Evolutionary conservation across 2,888 invertebrate species (phyloP).

Genomic region (Rotaria magnacalcarata): DNA sequence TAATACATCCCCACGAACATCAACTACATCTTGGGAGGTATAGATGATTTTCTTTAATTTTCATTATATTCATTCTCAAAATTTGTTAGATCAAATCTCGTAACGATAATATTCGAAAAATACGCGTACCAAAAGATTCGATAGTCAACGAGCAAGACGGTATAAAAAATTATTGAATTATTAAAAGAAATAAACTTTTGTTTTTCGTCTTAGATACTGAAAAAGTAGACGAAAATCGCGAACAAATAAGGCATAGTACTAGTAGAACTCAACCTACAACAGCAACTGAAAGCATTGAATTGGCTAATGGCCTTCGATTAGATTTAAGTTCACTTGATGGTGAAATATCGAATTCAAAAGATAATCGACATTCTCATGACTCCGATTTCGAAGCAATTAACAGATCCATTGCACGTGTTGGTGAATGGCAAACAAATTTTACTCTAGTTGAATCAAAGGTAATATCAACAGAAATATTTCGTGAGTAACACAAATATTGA

Average conservation of each 20-base stretch:
- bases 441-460: not conserved
- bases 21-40: conserved; percentile 27
- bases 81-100: conserved; percentile 18
- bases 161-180: not conserved
- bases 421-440: conserved; percentile 22
- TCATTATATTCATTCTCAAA: not conserved
- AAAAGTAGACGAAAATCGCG: not conserved
- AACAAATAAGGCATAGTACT: not conserved
- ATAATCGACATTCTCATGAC: not conserved
- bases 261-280: not conserved
- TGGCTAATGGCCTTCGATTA: conserved; percentile 9
- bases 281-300: not conserved
- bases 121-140: not conserved
- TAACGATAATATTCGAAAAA: conserved; percentile 8
- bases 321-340: not conserved
- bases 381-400: conserved; percentile 12
- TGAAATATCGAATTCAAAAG: not conserved
- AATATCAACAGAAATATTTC: not conserved
- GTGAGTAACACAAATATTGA: too few relatives aligned
- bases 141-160: not conserved
- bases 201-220: not conserved
- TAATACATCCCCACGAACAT: not conserved
- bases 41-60: not conserved
- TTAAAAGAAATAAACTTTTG: not conserved
- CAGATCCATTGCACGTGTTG: not conserved